These are phyloP conservation scores for Regulus satrapa DNA, from an alignment of 2,113 vertebrate species.

Conservation along the genomic window DNA sequence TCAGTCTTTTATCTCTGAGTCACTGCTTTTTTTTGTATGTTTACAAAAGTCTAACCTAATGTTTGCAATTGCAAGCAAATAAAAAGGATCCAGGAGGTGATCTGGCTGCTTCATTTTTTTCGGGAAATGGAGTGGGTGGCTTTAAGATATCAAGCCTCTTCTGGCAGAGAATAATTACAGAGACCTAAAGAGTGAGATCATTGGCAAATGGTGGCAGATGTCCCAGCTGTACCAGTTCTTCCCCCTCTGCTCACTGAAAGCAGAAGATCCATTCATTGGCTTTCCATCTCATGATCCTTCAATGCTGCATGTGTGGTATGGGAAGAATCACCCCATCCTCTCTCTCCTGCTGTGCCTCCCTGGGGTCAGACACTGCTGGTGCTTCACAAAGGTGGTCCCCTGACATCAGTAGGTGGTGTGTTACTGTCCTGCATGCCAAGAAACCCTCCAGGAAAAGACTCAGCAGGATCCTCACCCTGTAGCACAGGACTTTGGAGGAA, in stretches of 20 bases:
- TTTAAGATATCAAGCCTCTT: background rate
- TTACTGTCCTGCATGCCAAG: background rate
- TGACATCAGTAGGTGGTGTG: background rate
- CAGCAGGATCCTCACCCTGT: background rate
- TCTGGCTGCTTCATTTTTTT: background rate
- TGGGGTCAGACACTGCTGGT: background rate
- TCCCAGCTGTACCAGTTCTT: background rate
- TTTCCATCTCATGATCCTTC: background rate
- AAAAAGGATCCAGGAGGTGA: background rate
- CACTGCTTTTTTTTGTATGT: background rate
- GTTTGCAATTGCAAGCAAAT: background rate
- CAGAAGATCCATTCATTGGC: background rate
- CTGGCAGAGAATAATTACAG: background rate
- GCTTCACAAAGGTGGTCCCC: background rate
- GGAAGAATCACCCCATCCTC: rapidly evolving
- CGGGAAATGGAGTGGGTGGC: background rate
- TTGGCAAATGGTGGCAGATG: background rate
- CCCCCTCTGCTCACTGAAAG: background rate
- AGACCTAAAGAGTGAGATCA: background rate
- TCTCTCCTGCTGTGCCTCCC: background rate
- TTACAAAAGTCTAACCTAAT: background rate
- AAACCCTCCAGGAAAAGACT: background rate
- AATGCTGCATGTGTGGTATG: background rate
- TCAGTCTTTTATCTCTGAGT: background rate
- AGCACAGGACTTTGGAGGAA: background rate